Evolutionary conservation across 2,113 vertebrate species (phyloP), one percentile per base, ranked within the genome.

Genomic region (Charadrius vociferus): DNA sequence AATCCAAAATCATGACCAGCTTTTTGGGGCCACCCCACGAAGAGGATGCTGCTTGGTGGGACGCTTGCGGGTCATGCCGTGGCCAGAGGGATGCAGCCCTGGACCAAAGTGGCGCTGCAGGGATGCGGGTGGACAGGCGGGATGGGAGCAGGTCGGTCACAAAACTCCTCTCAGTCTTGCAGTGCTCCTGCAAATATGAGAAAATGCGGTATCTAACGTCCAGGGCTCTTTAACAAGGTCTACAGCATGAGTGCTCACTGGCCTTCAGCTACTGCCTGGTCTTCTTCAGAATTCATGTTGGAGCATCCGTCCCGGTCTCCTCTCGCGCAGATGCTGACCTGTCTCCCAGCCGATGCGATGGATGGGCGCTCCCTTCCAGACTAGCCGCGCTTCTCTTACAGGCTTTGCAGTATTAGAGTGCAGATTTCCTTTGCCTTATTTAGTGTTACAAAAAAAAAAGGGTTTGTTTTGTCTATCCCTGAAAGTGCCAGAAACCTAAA

Each of bases 381-480:
- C 0, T 90, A 93, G 84, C 91, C 0, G 0, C 10, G 3, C 55
- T 94, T 7, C 59, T 85, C 58, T 85, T 85, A 22, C 23, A 82
- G 79, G 50, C 85, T 96, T 82, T 96, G 89, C 74, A 88, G 62
- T 73, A 36, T 88, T 81, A 50, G 74, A 93, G 63, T 37, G 50
- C 84, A 94, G 73, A 91, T 91, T 95, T 93, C 71, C 67, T 95
- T 96, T 94, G 81, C 93, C 95, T 96, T 95, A 91, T 93, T 94
- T 96, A 95, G 97, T 91, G 95, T 73, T 29, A 56, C 50, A 18
- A 37, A 67, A 81, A 72, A 62, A 71, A 53, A 4, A 12, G 43
- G 43, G 43, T 17, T 45, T 95, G 91, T 91, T 97, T 94, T 94
- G 96, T 96, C 93, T 96, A 58, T 56, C 49, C 9, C 36, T 56